Conservation (phyloP, 2,113 vertebrate genomes). For the Dipodomys stephensi region DNA sequence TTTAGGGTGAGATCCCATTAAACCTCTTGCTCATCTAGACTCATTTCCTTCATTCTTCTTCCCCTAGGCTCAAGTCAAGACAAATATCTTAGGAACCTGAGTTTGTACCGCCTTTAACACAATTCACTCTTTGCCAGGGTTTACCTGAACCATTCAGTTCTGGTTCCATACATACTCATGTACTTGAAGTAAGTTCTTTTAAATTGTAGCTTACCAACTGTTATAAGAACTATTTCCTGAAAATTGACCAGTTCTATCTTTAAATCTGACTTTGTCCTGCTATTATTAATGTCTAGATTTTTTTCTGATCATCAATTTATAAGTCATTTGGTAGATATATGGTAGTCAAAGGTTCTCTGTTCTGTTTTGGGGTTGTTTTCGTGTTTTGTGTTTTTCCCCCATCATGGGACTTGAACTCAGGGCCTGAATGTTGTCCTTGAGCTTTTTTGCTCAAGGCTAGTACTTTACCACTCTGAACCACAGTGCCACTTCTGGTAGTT, state of each 20-base stretch:
- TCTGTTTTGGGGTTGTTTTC: too few species aligned
- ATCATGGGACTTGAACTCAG: too few species aligned
- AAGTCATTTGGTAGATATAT: not conserved
- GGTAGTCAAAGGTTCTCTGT: too few species aligned
- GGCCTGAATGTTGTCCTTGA: too few species aligned
- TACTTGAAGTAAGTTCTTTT: not conserved
- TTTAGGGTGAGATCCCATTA: not conserved
- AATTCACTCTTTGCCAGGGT: not conserved
- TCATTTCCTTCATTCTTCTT: not conserved
- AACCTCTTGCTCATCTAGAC: not conserved
- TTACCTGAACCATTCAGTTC: not conserved
- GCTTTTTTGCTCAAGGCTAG: too few species aligned
- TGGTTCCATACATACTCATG: not conserved
- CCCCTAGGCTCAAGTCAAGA: not conserved
- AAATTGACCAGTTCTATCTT: not conserved
- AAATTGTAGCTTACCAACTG: not conserved
- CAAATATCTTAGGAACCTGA: not conserved
- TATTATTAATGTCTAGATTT: not conserved
- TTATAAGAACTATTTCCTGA: not conserved
- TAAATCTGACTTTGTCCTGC: not conserved
- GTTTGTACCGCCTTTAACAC: not conserved
- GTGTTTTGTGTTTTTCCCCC: too few species aligned
- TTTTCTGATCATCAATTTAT: not conserved
- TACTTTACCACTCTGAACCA: too few species aligned
- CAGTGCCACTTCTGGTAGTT: too few species aligned